These are phyloP conservation scores for Catalaphyllia jardinei DNA, from an alignment of 64 coral and sea anemone species.

Conservation along the genomic window DNA sequence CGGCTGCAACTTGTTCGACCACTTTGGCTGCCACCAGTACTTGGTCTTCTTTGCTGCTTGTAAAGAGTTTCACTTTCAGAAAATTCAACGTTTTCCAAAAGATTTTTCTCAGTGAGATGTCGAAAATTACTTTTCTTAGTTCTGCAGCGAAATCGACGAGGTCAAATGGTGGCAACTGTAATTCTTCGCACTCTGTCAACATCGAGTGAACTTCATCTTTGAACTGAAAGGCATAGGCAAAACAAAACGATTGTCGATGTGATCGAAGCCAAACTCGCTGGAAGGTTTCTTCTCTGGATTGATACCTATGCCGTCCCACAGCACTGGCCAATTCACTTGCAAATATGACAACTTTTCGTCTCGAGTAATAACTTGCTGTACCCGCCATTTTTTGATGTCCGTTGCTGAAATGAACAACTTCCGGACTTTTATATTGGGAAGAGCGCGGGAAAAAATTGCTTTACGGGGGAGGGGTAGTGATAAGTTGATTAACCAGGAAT, in stretches of 20 bases:
- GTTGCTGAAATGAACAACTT: background rate
- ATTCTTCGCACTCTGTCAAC: constrained; percentile 28
- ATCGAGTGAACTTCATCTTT: constrained; percentile 55
- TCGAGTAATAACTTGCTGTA: background rate
- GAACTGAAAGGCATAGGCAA: constrained; percentile 55
- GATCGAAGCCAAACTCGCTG: constrained; percentile 80
- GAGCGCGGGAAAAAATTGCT: background rate
- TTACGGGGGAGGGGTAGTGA: background rate
- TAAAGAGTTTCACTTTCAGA: constrained; percentile 30
- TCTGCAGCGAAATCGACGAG: background rate
- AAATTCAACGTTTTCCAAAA: constrained; percentile 27
- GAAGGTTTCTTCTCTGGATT: constrained; percentile 65
- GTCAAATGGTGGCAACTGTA: constrained; percentile 9
- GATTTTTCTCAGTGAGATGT: constrained; percentile 2
- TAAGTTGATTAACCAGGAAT: background rate
- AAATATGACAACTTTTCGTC: constrained; percentile 59
- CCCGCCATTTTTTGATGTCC: constrained; percentile 11
- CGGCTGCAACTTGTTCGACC: constrained; percentile 11
- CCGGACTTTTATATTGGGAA: background rate
- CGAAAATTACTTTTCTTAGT: constrained; percentile 25
- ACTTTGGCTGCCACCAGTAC: constrained; percentile 48
- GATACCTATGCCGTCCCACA: constrained; percentile 79
- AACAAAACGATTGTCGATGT: constrained; percentile 79
- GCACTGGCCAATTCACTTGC: constrained; percentile 95
- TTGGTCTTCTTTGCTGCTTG: constrained; percentile 62